Base-by-base conservation (phyloP, 92 coral and sea anemone genomes). In the Meandrina meandrites region DNA sequence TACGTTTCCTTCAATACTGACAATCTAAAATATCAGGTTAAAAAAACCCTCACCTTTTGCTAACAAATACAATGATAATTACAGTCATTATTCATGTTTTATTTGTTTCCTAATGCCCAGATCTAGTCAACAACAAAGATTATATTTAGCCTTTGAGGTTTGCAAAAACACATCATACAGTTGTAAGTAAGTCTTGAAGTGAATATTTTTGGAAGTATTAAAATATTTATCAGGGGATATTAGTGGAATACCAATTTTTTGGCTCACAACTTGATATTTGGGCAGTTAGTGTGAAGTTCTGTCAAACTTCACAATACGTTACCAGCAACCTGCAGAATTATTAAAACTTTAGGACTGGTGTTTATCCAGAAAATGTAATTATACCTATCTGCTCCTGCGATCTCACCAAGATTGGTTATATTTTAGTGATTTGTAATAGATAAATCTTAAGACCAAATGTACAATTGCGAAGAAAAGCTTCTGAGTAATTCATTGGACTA, bases 321-420 rank as follows among this genome's bases (percentile, higher is more conserved):
- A 84, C 80, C 80, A 57, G 87, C 42, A 36, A 77, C 71, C 73
- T 60, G 69, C 68, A 87, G 79, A 75, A 69, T 87, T 81, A 54
- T 40, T 78, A 76, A 79, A 81, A 79, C 71, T 40, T 37, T 79
- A 34, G 22, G 70, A 68, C 36, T 18, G 70, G 42, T 84, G 30
- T 72, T 83, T 71, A 53, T 73, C 79, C 79, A 54, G 5, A 68
- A 67, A 45, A 34, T 42, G 47, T 10, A 45, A 81, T 56, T 32
- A 36, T 42, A 67, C 72, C 17, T 21, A 22, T 81, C n/a, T 47
- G 62, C 48, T n/a, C 22, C 42, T 45, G 27, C 76, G 85, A 81
- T 81, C 85, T 69, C 53, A 50, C 17, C 48, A n/a, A 8, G 72
- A 14, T 48, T 73, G 47, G 22, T 22, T 31, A 53, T 72, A 34